Evolutionary conservation across 2,113 vertebrate genomes (phyloP), one percentile per base, ranked within the genome.

Genomic region (Anguilla japonica): DNA sequence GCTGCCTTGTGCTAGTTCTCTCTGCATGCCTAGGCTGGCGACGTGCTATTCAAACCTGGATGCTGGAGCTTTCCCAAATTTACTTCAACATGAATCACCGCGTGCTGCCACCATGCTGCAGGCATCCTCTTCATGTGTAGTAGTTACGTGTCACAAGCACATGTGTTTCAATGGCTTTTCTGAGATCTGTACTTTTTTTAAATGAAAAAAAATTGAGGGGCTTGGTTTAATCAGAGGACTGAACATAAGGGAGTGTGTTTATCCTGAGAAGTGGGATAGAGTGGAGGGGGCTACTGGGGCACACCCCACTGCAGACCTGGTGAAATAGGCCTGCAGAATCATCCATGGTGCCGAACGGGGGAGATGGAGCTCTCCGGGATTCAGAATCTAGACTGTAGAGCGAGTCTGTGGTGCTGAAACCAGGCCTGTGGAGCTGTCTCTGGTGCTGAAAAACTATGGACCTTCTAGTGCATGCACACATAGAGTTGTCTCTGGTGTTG

Each of bases 401-500:
- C 56, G 63, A n/a, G 53, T 83, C 53, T 20, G 39, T 83, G 82
- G 82, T 26, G 2, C 82, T 83, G 82, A 83, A 60, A 40, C 39
- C 34, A 16, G 39, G 2, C 34, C 53, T 16, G 50, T 57, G 29
- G 11, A 29, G 56, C 9, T 60, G 22, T n/a, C 83, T 40, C 41
- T 53, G 87, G 88, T 86, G 53, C 88, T 92, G 88, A 91, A 87
- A 87, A 29, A 22, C 22, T 56, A 46, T 46, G 43, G 43, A 8
- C 43, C 15, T 53, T 53, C 50, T 9, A 11, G 50, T 53, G 50
- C 50, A 53, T 53, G 13, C 50, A 53, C 9, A 20, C 29, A 18
- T n/a, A 29, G 41, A 14, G 67, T 80, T 89, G 88, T 60, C 87
- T 88, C 0, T 88, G 90, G 88, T 86, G 84, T 91, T 92, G 85